Evolutionary conservation across 2,113 vertebrate species (phyloP), one percentile per base, ranked within the genome.

Genomic region (Sphyrna mokarran): DNA sequence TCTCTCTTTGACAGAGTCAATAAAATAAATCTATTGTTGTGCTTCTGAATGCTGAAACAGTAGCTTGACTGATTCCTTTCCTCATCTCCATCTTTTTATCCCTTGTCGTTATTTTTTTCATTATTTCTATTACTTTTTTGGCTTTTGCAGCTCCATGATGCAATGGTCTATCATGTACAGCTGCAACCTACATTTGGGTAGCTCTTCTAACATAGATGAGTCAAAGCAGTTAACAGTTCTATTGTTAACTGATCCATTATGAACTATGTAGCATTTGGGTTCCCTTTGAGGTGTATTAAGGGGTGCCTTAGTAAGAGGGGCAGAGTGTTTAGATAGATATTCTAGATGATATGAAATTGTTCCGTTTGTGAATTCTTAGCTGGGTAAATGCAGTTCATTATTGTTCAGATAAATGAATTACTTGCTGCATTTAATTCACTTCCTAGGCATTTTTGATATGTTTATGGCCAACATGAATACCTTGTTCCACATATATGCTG

Each of bases 1-100:
- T 40, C 91, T 94, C 66, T 43, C 20, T 40, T 61, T 1, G 7
- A 1, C 91, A 69, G 20, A 69, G 66, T 94, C 63, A 69, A 94
- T 68, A 61, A 90, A 90, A 37, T 68, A 90, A 90, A 22, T 68
- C 66, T 16, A 23, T 20, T 37, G 16, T 69, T 23, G n/a, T 40
- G 91, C 91, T 91, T 91, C 66, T 29, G 89, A 91, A 91, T 91
- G 89, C 48, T 91, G 89, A 66, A 94, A 58, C 48, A 83, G 68
- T 66, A 23, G 16, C 14, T n/a, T 33, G 22, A 94, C 90, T 37
- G 18, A 93, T 68, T 94, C 61, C 23, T 26, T 68, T 68, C 33
- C 90, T 37, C n/a, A n/a, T 20, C 14, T 11, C 48, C 2, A 93
- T 8, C 33, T 37, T 66, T 66, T 54, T 43, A 33, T n/a, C 8